Conservation (phyloP, 2,113 vertebrate genomes). For the Corythornis madagascariensis region DNA sequence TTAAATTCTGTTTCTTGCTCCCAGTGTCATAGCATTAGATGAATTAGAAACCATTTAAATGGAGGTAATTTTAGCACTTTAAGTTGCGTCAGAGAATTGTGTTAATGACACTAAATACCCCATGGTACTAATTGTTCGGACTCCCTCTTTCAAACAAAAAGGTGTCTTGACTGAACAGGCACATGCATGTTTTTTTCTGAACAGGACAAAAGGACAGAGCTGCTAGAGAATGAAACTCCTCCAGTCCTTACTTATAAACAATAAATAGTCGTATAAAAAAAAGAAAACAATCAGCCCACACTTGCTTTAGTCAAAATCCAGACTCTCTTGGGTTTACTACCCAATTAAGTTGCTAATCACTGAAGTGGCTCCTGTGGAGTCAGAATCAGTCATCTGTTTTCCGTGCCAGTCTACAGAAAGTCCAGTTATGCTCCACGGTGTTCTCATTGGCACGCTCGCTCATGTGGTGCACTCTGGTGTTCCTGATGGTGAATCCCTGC, state of each 20-base stretch:
- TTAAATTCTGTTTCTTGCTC: constrained; percentile 67
- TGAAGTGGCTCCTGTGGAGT: neutral
- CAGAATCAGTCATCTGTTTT: constrained; percentile 92
- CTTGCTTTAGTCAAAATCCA: constrained; percentile 49
- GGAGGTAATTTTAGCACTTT: constrained; percentile 76
- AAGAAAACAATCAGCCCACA: constrained; percentile 24
- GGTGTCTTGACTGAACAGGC: constrained; percentile 77
- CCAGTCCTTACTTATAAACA: constrained; percentile 73
- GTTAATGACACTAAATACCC: constrained; percentile 64
- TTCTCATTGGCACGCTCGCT: constrained; percentile 98
- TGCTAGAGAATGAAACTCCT: constrained; percentile 61
- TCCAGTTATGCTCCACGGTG: constrained; percentile 99
- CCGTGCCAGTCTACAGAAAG: constrained; percentile 93
- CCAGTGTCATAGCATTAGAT: constrained; percentile 60
- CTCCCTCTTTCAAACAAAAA: constrained; percentile 74
- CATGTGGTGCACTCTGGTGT: constrained; percentile 98
- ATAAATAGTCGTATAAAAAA: constrained; percentile 78
- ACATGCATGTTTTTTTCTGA: constrained; percentile 73
- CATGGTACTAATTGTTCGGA: constrained; percentile 67
- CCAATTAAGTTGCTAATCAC: constrained; percentile 10
- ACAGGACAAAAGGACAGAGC: constrained; percentile 64
- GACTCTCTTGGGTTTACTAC: constrained; percentile 25
- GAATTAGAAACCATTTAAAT: constrained; percentile 68
- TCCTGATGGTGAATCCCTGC: constrained; percentile 96
- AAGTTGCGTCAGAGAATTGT: constrained; percentile 51